Evolutionary conservation across 2,888 invertebrate species (phyloP).

Genomic region (Caenorhabditis angaria): DNA sequence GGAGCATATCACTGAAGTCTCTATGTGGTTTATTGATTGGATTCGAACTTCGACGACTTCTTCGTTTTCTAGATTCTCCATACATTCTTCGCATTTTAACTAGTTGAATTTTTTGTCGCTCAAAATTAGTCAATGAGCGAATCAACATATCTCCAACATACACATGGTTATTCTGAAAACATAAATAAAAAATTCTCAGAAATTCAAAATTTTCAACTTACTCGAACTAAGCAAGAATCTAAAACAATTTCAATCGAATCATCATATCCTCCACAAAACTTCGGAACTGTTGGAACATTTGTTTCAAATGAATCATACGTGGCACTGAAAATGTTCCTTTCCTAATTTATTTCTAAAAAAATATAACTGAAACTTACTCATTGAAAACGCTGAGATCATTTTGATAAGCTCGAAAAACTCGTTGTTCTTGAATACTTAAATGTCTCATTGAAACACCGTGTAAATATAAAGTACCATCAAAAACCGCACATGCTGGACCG

Average conservation of each 20-base stretch:
- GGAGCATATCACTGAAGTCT: conserved; percentile 50
- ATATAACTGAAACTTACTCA: conserved; percentile 26
- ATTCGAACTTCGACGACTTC: conserved; percentile 17
- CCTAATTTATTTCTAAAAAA: not conserved
- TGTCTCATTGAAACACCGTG: conserved; percentile 49
- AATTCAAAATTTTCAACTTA: conserved; percentile 18
- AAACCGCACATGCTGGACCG: conserved; percentile 57
- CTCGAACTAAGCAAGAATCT: conserved; percentile 49
- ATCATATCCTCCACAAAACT: conserved; percentile 52
- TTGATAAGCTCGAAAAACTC: conserved; percentile 45
- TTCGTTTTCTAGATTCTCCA: conserved; percentile 19
- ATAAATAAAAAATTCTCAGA: not conserved
- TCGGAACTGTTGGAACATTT: conserved; percentile 45
- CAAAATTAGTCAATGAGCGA: conserved; percentile 49
- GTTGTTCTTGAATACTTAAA: conserved; percentile 37
- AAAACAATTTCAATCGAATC: conserved; percentile 54
- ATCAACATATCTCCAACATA: conserved; percentile 51
- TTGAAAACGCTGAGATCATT: conserved; percentile 43
- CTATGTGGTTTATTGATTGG: conserved; percentile 34
- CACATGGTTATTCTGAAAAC: conserved; percentile 50
- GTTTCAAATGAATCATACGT: conserved; percentile 38
- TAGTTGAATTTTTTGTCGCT: conserved; percentile 45
- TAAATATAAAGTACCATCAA: conserved; percentile 49
- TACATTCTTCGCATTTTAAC: conserved; percentile 39
- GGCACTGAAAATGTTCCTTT: conserved; percentile 13